Evolutionary conservation across 2,797 vertebrate species (phyloP).

Genomic region (Pogoniulus pusillus): DNA sequence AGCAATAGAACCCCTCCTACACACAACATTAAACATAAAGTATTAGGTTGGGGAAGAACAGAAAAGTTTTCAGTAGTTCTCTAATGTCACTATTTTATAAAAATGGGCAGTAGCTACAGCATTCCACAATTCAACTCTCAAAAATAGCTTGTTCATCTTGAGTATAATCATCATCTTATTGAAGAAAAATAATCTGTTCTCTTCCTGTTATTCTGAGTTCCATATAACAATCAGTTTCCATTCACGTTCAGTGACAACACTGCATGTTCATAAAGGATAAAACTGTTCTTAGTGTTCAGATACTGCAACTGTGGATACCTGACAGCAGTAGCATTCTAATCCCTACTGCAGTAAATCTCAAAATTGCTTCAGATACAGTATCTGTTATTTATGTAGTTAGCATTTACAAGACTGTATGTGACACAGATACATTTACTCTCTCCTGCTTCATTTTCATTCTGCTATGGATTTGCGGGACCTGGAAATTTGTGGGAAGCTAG

Average conservation of each 20-base stretch:
- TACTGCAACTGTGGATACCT: neutral
- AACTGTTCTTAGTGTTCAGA: neutral
- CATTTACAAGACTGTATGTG: neutral
- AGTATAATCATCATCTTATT: neutral
- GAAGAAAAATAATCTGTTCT: neutral
- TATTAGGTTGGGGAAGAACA: neutral
- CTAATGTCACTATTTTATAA: neutral
- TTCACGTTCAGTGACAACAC: neutral
- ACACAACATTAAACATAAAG: too few relatives aligned
- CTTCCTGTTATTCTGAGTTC: neutral
- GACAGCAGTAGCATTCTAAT: neutral
- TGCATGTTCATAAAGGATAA: neutral
- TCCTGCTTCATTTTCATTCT: neutral
- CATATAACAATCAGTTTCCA: neutral
- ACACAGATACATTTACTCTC: neutral
- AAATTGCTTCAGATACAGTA: neutral
- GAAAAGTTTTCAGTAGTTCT: neutral
- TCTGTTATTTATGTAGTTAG: neutral
- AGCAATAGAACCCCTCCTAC: neutral
- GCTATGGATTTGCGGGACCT: neutral
- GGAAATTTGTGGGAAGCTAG: too few relatives aligned
- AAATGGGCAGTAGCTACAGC: neutral
- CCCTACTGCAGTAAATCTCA: neutral
- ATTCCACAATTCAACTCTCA: neutral
- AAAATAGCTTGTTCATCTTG: neutral